These are phyloP conservation scores for Tauraco erythrolophus DNA, from an alignment of 2,113 vertebrate genomes.

Conservation along the genomic window DNA sequence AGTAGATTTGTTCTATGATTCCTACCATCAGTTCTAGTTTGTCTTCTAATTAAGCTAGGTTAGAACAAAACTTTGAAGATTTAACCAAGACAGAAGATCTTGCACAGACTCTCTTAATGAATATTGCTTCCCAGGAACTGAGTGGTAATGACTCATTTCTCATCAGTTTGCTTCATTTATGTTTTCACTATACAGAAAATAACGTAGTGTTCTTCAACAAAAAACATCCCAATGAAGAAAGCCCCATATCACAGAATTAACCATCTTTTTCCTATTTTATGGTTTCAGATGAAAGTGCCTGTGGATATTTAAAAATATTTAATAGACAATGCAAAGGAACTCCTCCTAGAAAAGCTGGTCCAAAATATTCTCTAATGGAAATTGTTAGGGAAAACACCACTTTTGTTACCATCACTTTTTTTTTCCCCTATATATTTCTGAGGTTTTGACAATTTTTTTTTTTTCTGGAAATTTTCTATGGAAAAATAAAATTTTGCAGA, in stretches of 20 bases:
- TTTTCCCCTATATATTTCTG: neutral
- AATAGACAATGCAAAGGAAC: neutral
- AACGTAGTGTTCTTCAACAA: neutral
- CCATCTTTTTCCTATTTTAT: neutral
- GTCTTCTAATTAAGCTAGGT: neutral
- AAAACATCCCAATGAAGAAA: neutral
- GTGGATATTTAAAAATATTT: neutral
- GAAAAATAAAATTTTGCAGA: neutral
- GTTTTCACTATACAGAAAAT: neutral
- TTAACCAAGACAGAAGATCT: neutral
- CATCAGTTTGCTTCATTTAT: neutral
- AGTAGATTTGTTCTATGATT: neutral
- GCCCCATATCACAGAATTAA: neutral
- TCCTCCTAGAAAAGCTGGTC: neutral
- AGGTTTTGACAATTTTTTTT: neutral
- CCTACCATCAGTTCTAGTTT: neutral
- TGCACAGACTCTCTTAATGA: neutral
- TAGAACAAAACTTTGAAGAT: neutral
- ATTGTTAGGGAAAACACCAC: neutral
- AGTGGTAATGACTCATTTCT: neutral
- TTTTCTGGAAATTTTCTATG: neutral
- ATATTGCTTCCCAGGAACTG: neutral
- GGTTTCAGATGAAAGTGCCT: neutral
- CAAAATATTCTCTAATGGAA: neutral
- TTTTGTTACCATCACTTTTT: neutral